Evolutionary conservation across 2,113 vertebrate species (phyloP).

Genomic region (Chloropsis hardwickii): DNA sequence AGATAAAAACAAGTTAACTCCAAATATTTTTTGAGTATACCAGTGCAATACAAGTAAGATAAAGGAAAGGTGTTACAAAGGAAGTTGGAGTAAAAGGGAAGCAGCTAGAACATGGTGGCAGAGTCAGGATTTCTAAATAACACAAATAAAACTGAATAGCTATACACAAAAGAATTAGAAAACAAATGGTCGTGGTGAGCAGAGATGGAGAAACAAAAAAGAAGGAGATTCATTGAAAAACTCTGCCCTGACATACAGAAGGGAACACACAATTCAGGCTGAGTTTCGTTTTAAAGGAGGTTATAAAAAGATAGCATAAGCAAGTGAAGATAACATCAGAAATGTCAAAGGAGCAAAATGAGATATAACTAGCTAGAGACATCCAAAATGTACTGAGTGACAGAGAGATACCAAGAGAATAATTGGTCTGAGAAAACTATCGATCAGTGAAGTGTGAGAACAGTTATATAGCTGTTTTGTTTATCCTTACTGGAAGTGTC

Average conservation of each 20-base stretch:
- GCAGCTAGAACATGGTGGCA: neutral
- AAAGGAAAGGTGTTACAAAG: neutral
- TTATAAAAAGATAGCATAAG: neutral
- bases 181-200: neutral
- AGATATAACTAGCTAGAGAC: neutral
- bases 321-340: slow-evolving; percentile 13
- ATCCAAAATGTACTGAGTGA: neutral
- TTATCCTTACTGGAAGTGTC: neutral
- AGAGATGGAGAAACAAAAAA: neutral
- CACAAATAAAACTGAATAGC: neutral
- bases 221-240: neutral
- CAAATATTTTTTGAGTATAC: neutral
- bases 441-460: neutral
- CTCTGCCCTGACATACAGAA: neutral
- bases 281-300: neutral
- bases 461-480: neutral
- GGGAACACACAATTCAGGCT: neutral
- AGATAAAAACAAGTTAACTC: neutral
- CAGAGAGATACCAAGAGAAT: neutral
- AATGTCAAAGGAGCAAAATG: slow-evolving; percentile 2
- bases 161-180: neutral
- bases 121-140: neutral
- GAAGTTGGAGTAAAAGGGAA: neutral
- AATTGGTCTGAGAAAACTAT: neutral
- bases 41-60: neutral